phyloP scores from a whole-genome alignment of 2,888 invertebrate genomes.

The Brenthis hecate region DNA sequence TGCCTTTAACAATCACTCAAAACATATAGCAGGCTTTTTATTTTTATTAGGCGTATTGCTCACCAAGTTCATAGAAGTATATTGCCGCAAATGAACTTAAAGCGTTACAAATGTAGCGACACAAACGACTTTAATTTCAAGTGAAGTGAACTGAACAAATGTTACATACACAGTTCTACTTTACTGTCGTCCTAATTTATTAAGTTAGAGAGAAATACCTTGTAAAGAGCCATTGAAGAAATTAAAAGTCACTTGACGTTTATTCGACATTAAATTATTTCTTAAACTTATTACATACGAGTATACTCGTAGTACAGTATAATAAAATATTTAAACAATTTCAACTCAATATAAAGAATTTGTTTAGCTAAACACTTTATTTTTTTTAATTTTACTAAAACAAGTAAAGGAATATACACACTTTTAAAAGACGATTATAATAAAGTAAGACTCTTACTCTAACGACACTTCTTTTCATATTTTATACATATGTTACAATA shows the following conservation, averaged over 20 bases:
- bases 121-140: constrained; percentile 25
- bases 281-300: background rate
- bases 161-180: constrained; percentile 21
- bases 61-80: background rate
- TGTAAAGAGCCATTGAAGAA: constrained; percentile 13
- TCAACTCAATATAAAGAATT: background rate
- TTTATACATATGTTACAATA: no score
- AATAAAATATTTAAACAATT: background rate
- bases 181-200: constrained; percentile 22
- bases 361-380: background rate
- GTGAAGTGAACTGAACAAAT: constrained; percentile 27
- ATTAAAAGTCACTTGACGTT: constrained; percentile 6
- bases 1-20: no score
- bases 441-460: no score
- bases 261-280: background rate
- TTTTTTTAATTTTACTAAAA: no score
- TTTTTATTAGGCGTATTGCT: background rate
- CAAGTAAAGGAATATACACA: no score
- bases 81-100: background rate
- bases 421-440: no score
- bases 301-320: background rate
- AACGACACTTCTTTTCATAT: no score
- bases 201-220: constrained; percentile 9
- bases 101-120: constrained; percentile 13
- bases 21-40: background rate